These are phyloP conservation scores for Arothron firmamentum DNA, from an alignment of 2,113 vertebrate species.

Conservation along the genomic window DNA sequence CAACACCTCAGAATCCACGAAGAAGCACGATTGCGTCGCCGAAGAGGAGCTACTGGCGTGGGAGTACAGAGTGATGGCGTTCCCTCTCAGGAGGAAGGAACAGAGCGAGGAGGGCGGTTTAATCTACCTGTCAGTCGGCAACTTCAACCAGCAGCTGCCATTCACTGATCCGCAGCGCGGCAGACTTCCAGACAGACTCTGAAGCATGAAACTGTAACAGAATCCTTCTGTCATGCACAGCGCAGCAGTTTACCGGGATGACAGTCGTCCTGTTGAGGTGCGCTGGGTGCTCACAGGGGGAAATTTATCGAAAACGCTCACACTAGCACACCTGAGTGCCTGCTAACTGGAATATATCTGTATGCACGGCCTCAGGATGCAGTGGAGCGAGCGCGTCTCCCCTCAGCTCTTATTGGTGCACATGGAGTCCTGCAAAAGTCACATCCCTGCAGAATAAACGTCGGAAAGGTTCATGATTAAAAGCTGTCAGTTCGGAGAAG, in stretches of 20 bases:
- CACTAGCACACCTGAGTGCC: slow-evolving; percentile 15
- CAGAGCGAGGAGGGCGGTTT: slow-evolving; percentile 21
- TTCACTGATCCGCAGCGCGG: slow-evolving; percentile 33
- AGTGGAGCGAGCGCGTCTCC: neutral
- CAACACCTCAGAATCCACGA: slow-evolving; percentile 19
- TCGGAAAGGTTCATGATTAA: no score
- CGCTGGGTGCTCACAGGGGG: slow-evolving; percentile 25
- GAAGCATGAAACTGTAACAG: slow-evolving; percentile 36
- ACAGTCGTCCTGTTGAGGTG: slow-evolving; percentile 25
- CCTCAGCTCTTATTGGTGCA: slow-evolving; percentile 10
- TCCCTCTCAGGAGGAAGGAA: slow-evolving; percentile 17
- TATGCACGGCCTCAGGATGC: no score
- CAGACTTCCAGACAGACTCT: slow-evolving; percentile 26
- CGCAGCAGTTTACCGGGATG: slow-evolving; percentile 39
- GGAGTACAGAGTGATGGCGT: slow-evolving; percentile 5
- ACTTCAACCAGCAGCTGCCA: slow-evolving; percentile 39
- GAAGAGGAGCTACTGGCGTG: neutral
- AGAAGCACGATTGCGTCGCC: slow-evolving; percentile 6
- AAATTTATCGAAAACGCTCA: slow-evolving; percentile 29
- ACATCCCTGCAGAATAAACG: no score
- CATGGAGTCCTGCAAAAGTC: slow-evolving; percentile 1
- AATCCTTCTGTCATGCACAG: slow-evolving; percentile 42
- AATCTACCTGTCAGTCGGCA: slow-evolving; percentile 37
- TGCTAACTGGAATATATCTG: slow-evolving; percentile 21
- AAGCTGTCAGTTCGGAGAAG: no score